Evolutionary conservation across 2,797 vertebrate genomes (phyloP), one percentile per base, ranked within the genome.

Genomic region (Hydrocynus forskahlii): DNA sequence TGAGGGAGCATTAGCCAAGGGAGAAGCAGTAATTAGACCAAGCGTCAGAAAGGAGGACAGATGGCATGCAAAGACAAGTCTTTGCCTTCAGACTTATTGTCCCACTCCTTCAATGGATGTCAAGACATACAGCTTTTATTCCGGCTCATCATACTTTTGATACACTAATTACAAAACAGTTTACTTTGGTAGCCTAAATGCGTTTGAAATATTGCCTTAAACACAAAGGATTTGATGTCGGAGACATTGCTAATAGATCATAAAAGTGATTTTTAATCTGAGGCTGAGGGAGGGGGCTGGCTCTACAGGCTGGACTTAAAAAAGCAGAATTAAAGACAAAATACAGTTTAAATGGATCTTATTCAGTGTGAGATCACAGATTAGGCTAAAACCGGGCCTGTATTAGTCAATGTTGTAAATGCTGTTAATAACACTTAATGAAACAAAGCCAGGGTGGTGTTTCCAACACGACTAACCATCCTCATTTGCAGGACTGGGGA

Each of bases 41-140:
- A 92, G 94, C 93, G 93, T 94, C 94, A 94, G 92, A 90, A 88
- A 88, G 81, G 87, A 91, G 92, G 93, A 95, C 94, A 95, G 94
- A 95, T 95, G 94, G 94, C 93, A 92, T 89, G 92, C 89, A 93
- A 94, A 94, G 93, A 93, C 94, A 94, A 94, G 94, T 92, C 92
- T 93, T 92, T 88, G 88, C 87, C 91, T 87, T 87, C 89, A 68
- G 81, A 76, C 85, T 88, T 87, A 89, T 89, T 87, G 91, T 90
- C 89, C 88, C 89, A 88, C 87, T 88, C 89, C 87, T 83, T 82
- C 83, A 86, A 86, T 80, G 82, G 85, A 88, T 86, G 85, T 87
- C 84, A 85, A 86, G 86, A 86, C 85, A 85, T 84, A 84, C 80
- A 81, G 83, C 84, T 88, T 88, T 83, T 81, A 80, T 84, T 85